These are phyloP conservation scores for Ptiloglossa arizonensis DNA, from an alignment of 1,140 invertebrate genomes.

Conservation along the genomic window DNA sequence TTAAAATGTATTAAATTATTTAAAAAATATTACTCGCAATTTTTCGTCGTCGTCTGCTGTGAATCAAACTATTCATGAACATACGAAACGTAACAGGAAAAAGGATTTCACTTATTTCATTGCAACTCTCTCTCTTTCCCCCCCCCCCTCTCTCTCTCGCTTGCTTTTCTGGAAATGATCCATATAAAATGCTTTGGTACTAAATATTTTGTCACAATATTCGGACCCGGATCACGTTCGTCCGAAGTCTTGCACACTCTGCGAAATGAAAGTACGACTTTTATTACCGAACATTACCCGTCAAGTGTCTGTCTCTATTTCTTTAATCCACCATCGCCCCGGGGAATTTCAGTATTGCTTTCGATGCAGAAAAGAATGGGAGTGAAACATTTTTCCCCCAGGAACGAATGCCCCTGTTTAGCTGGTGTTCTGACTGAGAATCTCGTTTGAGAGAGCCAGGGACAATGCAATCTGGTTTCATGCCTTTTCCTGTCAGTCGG, in stretches of 20 bases:
- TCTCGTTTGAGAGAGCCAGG: neutral
- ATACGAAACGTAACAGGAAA: too few relatives aligned
- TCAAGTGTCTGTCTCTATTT: slow-evolving; percentile 29
- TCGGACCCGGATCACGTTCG: slow-evolving; percentile 21
- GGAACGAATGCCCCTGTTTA: neutral
- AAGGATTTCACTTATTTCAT: neutral
- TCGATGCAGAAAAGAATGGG: neutral
- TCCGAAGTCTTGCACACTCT: slow-evolving; percentile 17
- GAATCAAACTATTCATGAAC: neutral
- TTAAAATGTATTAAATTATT: too few relatives aligned
- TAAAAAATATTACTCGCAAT: neutral
- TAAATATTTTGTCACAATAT: slow-evolving; percentile 19
- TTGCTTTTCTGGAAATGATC: neutral
- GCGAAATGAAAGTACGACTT: slow-evolving; percentile 28
- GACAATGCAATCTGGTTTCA: neutral
- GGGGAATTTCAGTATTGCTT: slow-evolving; percentile 11
- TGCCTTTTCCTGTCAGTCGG: neutral
- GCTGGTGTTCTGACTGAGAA: neutral
- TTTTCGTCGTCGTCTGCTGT: neutral
- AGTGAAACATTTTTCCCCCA: neutral
- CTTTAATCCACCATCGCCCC: slow-evolving; percentile 7
- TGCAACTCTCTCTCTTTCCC: too few relatives aligned
- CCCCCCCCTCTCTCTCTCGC: too few relatives aligned
- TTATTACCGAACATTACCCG: slow-evolving; percentile 28
- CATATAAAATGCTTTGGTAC: neutral